Conservation (phyloP, 2,113 vertebrate genomes). For the Litocranius walleri region DNA sequence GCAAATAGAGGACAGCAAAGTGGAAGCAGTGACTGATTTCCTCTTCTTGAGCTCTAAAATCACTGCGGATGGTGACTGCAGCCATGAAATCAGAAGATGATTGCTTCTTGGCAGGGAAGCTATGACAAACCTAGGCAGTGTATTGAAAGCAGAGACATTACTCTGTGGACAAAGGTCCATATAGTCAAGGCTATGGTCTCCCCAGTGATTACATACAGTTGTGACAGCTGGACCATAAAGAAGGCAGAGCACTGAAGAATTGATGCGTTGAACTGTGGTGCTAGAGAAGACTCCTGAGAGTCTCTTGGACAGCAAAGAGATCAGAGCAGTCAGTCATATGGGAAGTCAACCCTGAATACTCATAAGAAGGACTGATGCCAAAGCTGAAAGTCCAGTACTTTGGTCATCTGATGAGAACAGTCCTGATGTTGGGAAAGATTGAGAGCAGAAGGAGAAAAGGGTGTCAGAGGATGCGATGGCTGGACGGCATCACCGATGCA, state of each 20-base stretch:
- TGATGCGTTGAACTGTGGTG: neutral
- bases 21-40: neutral
- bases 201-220: neutral
- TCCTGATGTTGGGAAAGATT: neutral
- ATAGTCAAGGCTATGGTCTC: neutral
- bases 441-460: neutral
- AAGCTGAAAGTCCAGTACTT: neutral
- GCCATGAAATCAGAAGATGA: neutral
- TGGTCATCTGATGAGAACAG: neutral
- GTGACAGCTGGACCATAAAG: neutral
- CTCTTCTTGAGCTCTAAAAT: neutral
- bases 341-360: neutral
- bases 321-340: neutral
- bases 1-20: neutral
- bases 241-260: neutral
- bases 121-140: neutral
- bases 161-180: neutral
- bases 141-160: neutral
- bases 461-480: neutral
- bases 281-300: neutral
- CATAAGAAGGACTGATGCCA: too few relatives aligned
- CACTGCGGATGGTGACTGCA: neutral
- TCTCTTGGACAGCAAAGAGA: neutral
- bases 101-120: neutral
- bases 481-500: neutral